Conservation (phyloP, 2,797 vertebrate genomes). For the Monodelphis domestica region DNA sequence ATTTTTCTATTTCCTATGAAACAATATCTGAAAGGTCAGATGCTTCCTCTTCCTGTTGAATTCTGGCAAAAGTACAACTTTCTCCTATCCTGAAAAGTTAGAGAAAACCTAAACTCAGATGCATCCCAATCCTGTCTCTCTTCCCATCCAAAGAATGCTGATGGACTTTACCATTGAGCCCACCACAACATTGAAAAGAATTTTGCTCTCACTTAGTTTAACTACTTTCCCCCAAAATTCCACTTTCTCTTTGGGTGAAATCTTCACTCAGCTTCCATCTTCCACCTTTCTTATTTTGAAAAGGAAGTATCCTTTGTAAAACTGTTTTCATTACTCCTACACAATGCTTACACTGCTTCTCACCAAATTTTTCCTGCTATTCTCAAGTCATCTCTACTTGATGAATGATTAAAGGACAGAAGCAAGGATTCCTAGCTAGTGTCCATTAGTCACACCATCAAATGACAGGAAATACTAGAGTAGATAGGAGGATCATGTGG, state of each 20-base stretch:
- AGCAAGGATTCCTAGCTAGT: neutral
- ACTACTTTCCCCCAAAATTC: neutral
- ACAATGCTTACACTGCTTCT: neutral
- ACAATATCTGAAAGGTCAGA: neutral
- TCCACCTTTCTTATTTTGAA: neutral
- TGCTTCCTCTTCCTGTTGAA: neutral
- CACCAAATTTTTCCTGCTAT: neutral
- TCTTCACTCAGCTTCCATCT: neutral
- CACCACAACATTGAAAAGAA: neutral
- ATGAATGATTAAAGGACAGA: neutral
- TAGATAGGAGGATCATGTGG: neutral
- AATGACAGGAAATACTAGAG: neutral
- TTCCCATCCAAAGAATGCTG: neutral
- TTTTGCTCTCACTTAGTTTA: neutral
- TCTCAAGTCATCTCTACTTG: neutral
- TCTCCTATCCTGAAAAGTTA: neutral
- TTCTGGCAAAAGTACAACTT: neutral
- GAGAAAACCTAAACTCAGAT: neutral
- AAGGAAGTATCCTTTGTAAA: neutral
- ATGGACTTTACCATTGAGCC: rapidly evolving
- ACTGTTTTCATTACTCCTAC: neutral
- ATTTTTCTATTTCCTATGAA: slow-evolving; percentile 35
- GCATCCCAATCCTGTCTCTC: neutral
- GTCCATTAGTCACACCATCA: neutral
- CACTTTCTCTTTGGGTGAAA: neutral